A percentile compares a stretch with the other conserved stretches of the same genome.
Conservation (phyloP, 2,888 invertebrate species). For the Xylophagus ater region DNA sequence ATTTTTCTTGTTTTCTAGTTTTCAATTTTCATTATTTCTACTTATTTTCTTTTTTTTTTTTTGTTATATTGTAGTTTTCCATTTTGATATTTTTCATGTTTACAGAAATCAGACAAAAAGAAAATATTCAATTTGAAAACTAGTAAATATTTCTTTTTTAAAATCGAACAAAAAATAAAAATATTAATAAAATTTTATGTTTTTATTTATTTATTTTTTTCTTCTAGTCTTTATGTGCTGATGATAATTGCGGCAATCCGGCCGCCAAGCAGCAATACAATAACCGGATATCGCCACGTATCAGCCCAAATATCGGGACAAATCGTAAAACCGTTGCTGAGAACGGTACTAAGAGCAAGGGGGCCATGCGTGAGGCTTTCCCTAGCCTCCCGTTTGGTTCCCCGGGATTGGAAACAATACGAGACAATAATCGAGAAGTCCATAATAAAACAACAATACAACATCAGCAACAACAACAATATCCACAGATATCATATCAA, state of each 20-base stretch:
- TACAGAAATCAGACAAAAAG: no score
- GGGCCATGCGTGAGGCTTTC: slow-evolving; percentile 24
- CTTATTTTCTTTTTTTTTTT: no score
- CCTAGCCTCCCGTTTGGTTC: slow-evolving; percentile 23
- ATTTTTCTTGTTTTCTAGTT: no score
- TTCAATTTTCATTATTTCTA: no score
- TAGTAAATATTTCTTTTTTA: no score
- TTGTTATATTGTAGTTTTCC: no score
- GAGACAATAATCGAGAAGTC: slow-evolving; percentile 17
- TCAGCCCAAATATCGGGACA: slow-evolving; percentile 17
- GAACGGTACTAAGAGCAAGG: slow-evolving; percentile 19
- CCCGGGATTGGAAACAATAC: slow-evolving; percentile 19
- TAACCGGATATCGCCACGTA: slow-evolving; percentile 14
- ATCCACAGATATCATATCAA: not conserved
- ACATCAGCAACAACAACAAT: slow-evolving; percentile 4
- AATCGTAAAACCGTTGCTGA: slow-evolving; percentile 17
- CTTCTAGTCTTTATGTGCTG: slow-evolving; percentile 19
- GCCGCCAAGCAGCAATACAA: slow-evolving; percentile 13
- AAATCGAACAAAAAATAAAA: no score
- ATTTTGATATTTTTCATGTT: no score
- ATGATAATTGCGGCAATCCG: slow-evolving; percentile 19
- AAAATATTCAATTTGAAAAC: no score
- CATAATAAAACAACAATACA: slow-evolving; percentile 9
- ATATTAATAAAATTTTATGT: no score
- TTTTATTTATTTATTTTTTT: slow-evolving; percentile 9